Conservation (phyloP, 2,113 vertebrate species). For the Aplodontia rufa region DNA sequence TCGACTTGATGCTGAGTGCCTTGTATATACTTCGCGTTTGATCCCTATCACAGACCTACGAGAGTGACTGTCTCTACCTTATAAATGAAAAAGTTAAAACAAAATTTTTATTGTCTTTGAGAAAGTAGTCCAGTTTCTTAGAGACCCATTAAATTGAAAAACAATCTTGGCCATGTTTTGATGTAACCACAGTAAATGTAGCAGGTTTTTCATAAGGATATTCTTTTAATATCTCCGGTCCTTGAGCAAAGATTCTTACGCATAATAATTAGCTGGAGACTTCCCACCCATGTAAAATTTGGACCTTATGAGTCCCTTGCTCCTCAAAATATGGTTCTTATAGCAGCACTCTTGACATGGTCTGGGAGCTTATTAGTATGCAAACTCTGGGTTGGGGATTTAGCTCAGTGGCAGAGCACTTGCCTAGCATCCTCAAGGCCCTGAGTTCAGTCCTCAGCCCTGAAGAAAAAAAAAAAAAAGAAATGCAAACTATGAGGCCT, state of each 20-base stretch:
- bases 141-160: background rate
- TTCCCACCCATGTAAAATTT: background rate
- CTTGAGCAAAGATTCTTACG: background rate
- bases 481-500: background rate
- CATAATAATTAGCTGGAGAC: background rate
- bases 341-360: background rate
- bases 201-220: slow-evolving; percentile 1
- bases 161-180: background rate
- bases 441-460: no score
- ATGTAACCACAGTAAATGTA: background rate
- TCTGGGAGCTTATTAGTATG: background rate
- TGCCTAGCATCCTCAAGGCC: no score
- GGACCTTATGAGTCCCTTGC: background rate
- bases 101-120: background rate
- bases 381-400: no score
- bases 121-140: slow-evolving; percentile 45
- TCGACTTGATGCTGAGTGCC: background rate
- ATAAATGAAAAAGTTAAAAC: background rate
- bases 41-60: background rate
- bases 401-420: no score
- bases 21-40: background rate
- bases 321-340: background rate
- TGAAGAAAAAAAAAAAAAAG: no score
- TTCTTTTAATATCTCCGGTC: background rate
- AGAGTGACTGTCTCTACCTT: background rate